Evolutionary conservation across 2,888 invertebrate species (phyloP).

Genomic region (Parascotia fuliginaria): DNA sequence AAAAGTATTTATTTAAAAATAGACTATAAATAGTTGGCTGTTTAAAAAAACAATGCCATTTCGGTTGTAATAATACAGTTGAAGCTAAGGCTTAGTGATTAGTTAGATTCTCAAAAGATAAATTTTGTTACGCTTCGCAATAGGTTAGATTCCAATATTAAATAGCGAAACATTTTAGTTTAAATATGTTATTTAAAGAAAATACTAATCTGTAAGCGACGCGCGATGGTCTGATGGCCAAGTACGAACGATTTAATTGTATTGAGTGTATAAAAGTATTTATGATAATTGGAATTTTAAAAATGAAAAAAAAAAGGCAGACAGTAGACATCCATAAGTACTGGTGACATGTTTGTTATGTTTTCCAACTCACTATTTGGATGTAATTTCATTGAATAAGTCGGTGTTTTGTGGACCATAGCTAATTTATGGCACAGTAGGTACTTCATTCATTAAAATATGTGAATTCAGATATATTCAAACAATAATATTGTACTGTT

Average conservation of each 20-base stretch:
- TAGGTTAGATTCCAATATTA: constrained; percentile 70
- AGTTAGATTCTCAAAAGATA: constrained; percentile 75
- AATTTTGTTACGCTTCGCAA: constrained; percentile 74
- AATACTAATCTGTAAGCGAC: constrained; percentile 46
- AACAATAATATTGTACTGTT: too few relatives aligned
- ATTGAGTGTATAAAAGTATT: constrained; percentile 64
- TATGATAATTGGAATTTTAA: constrained; percentile 59
- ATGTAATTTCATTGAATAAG: constrained; percentile 32
- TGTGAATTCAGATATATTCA: too few relatives aligned
- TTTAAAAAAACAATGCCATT: constrained; percentile 52
- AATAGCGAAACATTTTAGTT: constrained; percentile 69
- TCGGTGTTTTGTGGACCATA: constrained; percentile 18
- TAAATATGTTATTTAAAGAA: constrained; percentile 50
- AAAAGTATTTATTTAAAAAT: constrained; percentile 40
- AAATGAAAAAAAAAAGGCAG: constrained; percentile 58
- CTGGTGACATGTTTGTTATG: constrained; percentile 53
- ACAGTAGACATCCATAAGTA: constrained; percentile 56
- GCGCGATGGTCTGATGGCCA: constrained; percentile 41
- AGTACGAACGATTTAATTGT: constrained; percentile 56
- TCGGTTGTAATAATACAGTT: constrained; percentile 60
- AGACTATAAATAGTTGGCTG: constrained; percentile 38
- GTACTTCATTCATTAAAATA: too few relatives aligned
- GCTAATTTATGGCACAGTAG: too few relatives aligned
- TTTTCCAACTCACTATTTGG: constrained; percentile 49
- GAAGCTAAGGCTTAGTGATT: constrained; percentile 76